Conservation (phyloP, 1,140 invertebrate species). For the Stenopsyche tienmushanensis region DNA sequence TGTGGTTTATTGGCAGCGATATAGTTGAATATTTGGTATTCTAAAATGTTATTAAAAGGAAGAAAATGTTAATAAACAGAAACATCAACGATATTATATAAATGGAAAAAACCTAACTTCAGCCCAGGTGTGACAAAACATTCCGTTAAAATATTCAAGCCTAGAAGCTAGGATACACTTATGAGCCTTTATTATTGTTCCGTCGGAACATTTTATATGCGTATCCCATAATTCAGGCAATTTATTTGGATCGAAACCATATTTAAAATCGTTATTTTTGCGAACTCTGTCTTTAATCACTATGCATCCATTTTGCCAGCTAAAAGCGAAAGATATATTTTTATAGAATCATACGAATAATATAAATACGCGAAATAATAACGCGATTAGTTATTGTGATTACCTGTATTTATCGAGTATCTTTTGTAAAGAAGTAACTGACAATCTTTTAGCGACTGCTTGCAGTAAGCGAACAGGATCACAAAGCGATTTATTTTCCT, state of each 20-base stretch:
- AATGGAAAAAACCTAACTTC: constrained; percentile 58
- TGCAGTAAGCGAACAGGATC: constrained; percentile 59
- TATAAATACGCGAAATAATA: too few species aligned
- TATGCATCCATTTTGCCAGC: constrained; percentile 28
- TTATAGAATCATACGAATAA: background rate
- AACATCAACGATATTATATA: background rate
- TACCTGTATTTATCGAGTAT: constrained; percentile 55
- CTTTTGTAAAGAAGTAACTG: constrained; percentile 54
- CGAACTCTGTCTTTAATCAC: constrained; percentile 30
- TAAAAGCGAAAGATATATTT: constrained; percentile 19
- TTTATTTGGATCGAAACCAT: constrained; percentile 44
- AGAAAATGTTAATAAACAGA: constrained; percentile 17
- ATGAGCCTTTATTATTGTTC: constrained; percentile 63
- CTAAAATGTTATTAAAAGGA: constrained; percentile 48
- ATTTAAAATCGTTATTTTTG: constrained; percentile 10
- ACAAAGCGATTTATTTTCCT: constrained; percentile 33
- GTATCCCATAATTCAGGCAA: constrained; percentile 64
- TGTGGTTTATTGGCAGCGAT: constrained; percentile 54
- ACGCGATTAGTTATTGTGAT: too few species aligned
- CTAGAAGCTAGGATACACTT: constrained; percentile 71
- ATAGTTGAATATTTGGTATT: constrained; percentile 51
- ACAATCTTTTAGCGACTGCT: constrained; percentile 58
- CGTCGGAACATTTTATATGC: constrained; percentile 60
- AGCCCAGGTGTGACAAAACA: constrained; percentile 71
- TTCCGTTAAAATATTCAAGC: constrained; percentile 74